These are phyloP conservation scores for Corydoras maculifer DNA, from an alignment of 2,113 vertebrate genomes.

Conservation along the genomic window DNA sequence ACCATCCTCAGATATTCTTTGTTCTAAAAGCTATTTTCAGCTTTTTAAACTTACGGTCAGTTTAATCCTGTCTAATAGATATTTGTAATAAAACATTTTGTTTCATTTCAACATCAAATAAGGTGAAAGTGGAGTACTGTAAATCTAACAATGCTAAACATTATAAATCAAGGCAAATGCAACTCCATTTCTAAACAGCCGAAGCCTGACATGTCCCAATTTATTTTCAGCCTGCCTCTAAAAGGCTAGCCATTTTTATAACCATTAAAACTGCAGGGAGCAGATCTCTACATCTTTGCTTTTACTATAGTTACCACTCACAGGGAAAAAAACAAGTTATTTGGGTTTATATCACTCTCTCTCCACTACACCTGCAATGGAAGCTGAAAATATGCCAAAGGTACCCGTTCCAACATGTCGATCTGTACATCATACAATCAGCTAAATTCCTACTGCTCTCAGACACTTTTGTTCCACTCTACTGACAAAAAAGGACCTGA, in stretches of 20 bases:
- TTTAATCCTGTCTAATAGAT: too few species aligned
- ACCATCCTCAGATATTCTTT: too few species aligned
- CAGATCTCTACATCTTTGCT: conserved; percentile 4
- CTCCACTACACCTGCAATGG: conserved; percentile 27
- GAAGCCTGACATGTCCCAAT: not conserved
- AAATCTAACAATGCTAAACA: not conserved
- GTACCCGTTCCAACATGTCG: conserved; percentile 44
- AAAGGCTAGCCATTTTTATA: conserved; percentile 27
- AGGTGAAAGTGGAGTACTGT: conserved; percentile 30
- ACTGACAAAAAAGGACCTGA: conserved; percentile 34
- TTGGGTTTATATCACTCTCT: conserved; percentile 10
- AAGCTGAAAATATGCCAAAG: conserved; percentile 27
- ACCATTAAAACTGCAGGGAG: conserved; percentile 3
- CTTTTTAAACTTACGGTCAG: too few species aligned
- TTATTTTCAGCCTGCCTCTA: not conserved
- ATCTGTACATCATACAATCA: conserved; percentile 24
- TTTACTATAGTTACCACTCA: conserved; percentile 6
- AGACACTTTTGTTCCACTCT: conserved; percentile 33
- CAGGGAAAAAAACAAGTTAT: conserved; percentile 26
- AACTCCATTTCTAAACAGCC: not conserved
- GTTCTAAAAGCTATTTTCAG: too few species aligned
- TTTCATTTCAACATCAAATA: too few species aligned
- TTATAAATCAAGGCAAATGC: not conserved
- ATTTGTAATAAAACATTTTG: too few species aligned
- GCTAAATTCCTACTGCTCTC: conserved; percentile 35